Evolutionary conservation across 2,797 vertebrate species (phyloP), one percentile per base, ranked within the genome.

Genomic region (Poeciliopsis gracilis): DNA sequence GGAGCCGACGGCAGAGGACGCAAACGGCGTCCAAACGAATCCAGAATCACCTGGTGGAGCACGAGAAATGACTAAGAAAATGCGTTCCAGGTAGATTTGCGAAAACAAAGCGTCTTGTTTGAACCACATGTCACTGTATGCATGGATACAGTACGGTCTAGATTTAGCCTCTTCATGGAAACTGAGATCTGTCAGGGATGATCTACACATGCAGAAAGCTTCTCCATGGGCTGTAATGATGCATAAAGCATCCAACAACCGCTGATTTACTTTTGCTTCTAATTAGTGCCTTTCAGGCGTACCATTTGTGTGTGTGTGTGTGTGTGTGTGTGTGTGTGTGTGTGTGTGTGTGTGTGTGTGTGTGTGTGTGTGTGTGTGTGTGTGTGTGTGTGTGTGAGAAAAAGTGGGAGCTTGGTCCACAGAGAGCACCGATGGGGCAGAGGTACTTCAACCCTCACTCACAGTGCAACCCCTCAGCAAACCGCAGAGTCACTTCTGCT

Each of bases 401-500:
- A 77, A 79, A 84, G 76, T 82, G 83, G 61, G 86, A 89, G 70
- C 13, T 9, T 23, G 86, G 85, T 79, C 78, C 83, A 70, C 87
- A 91, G 88, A 91, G 90, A 93, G 91, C 91, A 93, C 46, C 79
- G 75, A 89, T 79, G 86, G 92, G 92, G 91, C 92, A 94, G 81
- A 93, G 79, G 81, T 80, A 91, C 91, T 90, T 93, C 89, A 88
- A 88, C 89, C 86, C 78, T 88, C 72, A 77, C 84, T 81, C 80
- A 76, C 89, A 45, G 77, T 73, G 82, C 81, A 84, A 82, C 82
- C 79, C 67, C 79, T 82, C 84, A 82, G 72, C 79, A 86, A 92
- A 94, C 93, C 91, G 78, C 92, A 94, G 74, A 89, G 87, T 89
- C 82, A 93, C 89, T 94, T 94, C 91, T 93, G 89, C 91, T 89